These are phyloP conservation scores for Criorhina ranunculi DNA, from an alignment of 2,888 invertebrate species.

Conservation along the genomic window DNA sequence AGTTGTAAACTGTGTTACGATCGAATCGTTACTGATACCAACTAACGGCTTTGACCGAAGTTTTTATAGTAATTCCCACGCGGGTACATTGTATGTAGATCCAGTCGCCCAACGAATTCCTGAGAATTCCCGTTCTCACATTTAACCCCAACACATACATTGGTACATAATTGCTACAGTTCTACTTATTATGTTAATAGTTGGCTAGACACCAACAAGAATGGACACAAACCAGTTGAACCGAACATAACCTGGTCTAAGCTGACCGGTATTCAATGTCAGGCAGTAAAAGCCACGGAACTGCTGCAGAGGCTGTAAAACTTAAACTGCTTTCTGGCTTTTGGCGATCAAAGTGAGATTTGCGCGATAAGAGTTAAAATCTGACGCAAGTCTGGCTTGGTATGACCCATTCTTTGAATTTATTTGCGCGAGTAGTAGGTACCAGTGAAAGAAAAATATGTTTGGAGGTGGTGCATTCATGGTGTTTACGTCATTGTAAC, in stretches of 20 bases:
- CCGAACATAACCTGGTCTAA: not conserved
- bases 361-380: conserved; percentile 5
- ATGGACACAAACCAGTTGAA: not conserved
- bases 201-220: not conserved
- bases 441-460: too few species aligned
- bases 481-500: too few species aligned
- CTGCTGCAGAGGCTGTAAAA: not conserved
- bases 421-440: not conserved
- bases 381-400: conserved; percentile 31
- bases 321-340: conserved; percentile 16
- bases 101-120: not conserved
- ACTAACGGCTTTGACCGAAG: not conserved
- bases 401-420: not conserved
- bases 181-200: not conserved
- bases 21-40: conserved; percentile 82
- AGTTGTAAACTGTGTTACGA: conserved; percentile 79
- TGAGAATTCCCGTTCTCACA: conserved; percentile 8
- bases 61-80: conserved; percentile 32
- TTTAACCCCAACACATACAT: not conserved
- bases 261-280: conserved; percentile 28
- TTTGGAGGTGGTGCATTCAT: too few species aligned
- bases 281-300: conserved; percentile 4
- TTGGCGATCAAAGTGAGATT: not conserved
- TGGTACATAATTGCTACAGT: not conserved
- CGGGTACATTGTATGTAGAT: conserved; percentile 10